These are phyloP conservation scores for Lonchura striata DNA, from an alignment of 2,113 vertebrate species.

Conservation along the genomic window DNA sequence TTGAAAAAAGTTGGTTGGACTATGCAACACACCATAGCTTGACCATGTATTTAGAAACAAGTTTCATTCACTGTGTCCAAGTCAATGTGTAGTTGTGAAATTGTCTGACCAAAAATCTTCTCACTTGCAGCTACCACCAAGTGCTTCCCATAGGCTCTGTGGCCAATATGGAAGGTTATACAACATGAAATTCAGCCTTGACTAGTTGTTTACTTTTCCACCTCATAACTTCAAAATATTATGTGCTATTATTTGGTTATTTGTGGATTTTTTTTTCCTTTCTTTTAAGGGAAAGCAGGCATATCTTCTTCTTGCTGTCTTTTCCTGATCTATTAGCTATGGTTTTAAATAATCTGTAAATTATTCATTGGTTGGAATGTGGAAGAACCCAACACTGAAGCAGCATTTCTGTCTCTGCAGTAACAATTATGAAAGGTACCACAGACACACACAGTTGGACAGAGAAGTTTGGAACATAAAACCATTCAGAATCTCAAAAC, in stretches of 20 bases:
- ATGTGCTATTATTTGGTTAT: neutral
- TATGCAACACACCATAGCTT: neutral
- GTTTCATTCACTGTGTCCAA: neutral
- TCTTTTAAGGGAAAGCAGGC: neutral
- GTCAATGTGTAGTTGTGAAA: neutral
- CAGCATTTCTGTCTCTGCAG: neutral
- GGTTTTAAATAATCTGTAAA: neutral
- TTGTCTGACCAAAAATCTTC: neutral
- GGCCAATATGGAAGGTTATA: neutral
- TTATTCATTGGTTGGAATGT: neutral
- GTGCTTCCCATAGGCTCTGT: neutral
- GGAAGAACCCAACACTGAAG: neutral
- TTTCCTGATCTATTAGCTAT: neutral
- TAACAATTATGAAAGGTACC: neutral
- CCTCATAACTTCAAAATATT: neutral
- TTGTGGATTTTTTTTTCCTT: neutral
- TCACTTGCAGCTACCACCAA: neutral
- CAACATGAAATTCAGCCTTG: neutral
- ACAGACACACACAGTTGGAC: neutral
- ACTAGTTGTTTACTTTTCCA: neutral
- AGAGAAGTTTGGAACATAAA: neutral
- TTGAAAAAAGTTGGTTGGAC: neutral
- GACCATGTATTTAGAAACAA: neutral
- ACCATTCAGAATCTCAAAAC: neutral
- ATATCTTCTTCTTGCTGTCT: neutral